Base-by-base conservation (phyloP, 2,113 vertebrate species). In the Kryptolebias marmoratus region DNA sequence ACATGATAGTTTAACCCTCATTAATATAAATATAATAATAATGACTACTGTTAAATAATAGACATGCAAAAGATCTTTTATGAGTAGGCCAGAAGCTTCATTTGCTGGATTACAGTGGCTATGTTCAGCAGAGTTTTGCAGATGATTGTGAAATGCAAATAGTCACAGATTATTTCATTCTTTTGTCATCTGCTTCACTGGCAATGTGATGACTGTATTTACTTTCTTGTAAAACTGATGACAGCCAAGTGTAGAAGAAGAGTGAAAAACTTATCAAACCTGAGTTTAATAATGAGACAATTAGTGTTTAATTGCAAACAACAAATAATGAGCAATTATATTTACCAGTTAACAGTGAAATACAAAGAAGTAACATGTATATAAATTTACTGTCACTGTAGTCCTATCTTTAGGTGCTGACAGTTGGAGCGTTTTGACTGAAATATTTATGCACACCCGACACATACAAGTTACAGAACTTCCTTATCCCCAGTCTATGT, bases 301-400 rank as follows among this genome's bases (percentile, higher is more conserved):
- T 86, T 82, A 72, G 53, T 48, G 36, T 56, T 60, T 83, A 52
- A 80, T 79, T 76, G 27, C 22, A 12, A 75, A 68, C 49, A 58
- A 69, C 52, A 65, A 48, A 79, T 66, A 64, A 58, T 63, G 56
- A 61, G 56, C 53, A 60, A 44, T 72, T 74, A 12, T 65, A 57
- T 73, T 69, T 61, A 45, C 47, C 61, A 49, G 45, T 39, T 49
- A 49, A 6, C 1, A 22, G 14, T 31, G 73, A 56, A 45, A 75
- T 27, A 36, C 22, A 18, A 68, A 73, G 63, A 62, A 61, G 57
- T 52, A 31, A 28, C 22, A 28, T 36, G 48, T 27, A 54, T 71
- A 16, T 71, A 16, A 75, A 64, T 68, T 2, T 52, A 61, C 31
- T 36, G 7, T 53, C 22, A 53, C 71, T 63, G 39, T 47, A 48